Evolutionary conservation across 1,140 invertebrate species (phyloP), one percentile per base, ranked within the genome.

Genomic region (Eubasilissa regina): DNA sequence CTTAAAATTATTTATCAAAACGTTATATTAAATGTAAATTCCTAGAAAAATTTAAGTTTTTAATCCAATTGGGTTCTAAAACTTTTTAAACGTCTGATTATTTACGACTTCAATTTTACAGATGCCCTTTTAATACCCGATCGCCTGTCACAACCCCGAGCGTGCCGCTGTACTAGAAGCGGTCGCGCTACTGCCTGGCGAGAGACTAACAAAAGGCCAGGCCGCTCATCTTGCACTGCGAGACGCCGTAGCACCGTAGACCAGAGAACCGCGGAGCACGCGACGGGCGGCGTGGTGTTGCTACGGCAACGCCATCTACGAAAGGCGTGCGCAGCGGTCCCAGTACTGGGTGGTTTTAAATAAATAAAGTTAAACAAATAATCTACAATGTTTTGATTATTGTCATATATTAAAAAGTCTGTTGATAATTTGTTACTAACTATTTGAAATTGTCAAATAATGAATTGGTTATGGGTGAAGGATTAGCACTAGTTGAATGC

Each of bases 261-360:
- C 25, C 6, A 35, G 25, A n/a, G n/a, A n/a, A n/a, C n/a, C 25
- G 25, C 25, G 25, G 25, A 60, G 53, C 51, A 53, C n/a, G 35
- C 35, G 53, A 45, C 15, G 25, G 25, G 25, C 25, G 66, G 12
- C 55, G 73, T 56, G 43, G 55, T 25, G 73, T 75, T 75, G 53
- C 73, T 75, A 75, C 12, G 73, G 73, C 56, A 17, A 75, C 73
- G 55, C 43, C 53, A 75, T 75, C 73, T 75, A 75, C 17, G 73
- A 15, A 64, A 35, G 60, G 60, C 60, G 60, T 25, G 60, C 60
- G 60, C 60, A 64, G 25, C 25, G 25, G 25, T 35, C 25, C 25
- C 25, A 6, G 25, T 35, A 35, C 25, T 3, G 25, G 25, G 25
- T 35, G 25, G 1, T 6, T 35, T 35, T 35, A 35, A 35, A 35